Base-by-base conservation (phyloP, 2,888 invertebrate species). In the Euplexia lucipara region DNA sequence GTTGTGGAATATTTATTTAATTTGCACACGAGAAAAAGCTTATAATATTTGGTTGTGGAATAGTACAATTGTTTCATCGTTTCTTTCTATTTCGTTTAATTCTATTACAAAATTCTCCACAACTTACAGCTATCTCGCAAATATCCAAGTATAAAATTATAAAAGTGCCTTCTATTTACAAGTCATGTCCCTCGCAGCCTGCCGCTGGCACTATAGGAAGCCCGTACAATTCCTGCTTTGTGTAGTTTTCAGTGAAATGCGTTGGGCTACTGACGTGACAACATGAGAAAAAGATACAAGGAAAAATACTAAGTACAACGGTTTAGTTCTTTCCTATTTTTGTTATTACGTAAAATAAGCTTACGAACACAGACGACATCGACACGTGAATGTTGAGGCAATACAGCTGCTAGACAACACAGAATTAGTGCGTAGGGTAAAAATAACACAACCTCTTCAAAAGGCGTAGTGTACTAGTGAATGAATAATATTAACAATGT, bases 151-250 rank as follows among this genome's bases (percentile, higher is more conserved):
- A 62, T 35, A 41, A 39, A 59, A 49, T 20, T 47, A 51, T 51
- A 41, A 56, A 51, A 71, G 32, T 37, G 39, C 22, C 32, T 57
- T 58, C 41, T 63, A 63, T 72, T 69, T 72, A 62, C 42, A 52
- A 56, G 57, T 56, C 51, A 39, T 68, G 68, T 56, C 44, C 42
- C n/a, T 32, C 37, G 32, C 20, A 47, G 45, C 0, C 52, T 69
- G 75, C 52, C 69, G 1, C 45, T 47, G 60, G 75, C 75, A 75
- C 35, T 63, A 37, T 47, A 53, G 20, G 70, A 49, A 57, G 16
- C 39, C 26, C 2, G 56, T 35, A 69, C 75, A 75, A 75, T 37
- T 54, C 49, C 44, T 49, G 45, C 35, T 74, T 58, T 45, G 42
- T 54, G 22, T 45, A 18, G 18, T 6, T 58, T 44, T 16, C 41